phyloP scores from a whole-genome alignment of 2,797 vertebrate species.

The Sphenodon punctatus region DNA sequence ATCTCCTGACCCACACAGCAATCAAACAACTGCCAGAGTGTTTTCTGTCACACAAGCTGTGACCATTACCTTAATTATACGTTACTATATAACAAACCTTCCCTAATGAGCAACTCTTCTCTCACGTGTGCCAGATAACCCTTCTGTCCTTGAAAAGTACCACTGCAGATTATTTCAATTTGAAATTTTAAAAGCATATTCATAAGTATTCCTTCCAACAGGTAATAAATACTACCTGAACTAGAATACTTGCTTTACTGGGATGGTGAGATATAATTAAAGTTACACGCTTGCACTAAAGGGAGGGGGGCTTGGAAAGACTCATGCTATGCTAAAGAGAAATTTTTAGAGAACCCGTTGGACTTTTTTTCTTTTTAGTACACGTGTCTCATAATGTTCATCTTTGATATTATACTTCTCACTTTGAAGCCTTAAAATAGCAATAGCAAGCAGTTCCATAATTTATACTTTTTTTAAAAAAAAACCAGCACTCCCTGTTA shows the following conservation, averaged over 20 bases:
- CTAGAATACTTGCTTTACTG: conserved; percentile 59
- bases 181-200: conserved; percentile 59
- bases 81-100: conserved; percentile 75
- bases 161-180: conserved; percentile 38
- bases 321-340: conserved; percentile 5
- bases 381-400: background rate
- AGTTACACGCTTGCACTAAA: conserved; percentile 47
- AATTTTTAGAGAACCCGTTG: conserved; percentile 29
- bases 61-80: conserved; percentile 77
- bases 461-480: background rate
- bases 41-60: conserved; percentile 71
- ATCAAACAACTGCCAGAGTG: conserved; percentile 74
- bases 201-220: conserved; percentile 48
- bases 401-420: background rate
- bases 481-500: background rate
- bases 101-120: conserved; percentile 76
- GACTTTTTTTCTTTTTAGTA: conserved; percentile 5
- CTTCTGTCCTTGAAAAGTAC: conserved; percentile 71
- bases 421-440: background rate
- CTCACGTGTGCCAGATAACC: conserved; percentile 56
- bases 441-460: fast-evolving
- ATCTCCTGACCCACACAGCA: conserved; percentile 75
- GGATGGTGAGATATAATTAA: conserved; percentile 69
- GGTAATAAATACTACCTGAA: conserved; percentile 62
- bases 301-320: conserved; percentile 37